Evolutionary conservation across 2,888 invertebrate species (phyloP), one percentile per base, ranked within the genome.

Genomic region (Eulithis testata): DNA sequence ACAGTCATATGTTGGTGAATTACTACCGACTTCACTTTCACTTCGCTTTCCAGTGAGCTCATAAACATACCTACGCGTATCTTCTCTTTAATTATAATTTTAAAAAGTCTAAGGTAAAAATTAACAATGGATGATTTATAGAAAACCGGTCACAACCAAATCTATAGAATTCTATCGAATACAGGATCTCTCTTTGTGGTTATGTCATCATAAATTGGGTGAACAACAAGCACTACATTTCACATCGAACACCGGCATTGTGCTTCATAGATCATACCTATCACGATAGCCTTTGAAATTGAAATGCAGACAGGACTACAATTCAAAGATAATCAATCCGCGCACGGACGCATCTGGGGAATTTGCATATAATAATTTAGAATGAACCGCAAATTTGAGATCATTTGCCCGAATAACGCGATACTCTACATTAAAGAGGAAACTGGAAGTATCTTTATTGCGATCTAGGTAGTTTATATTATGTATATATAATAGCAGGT

Each of bases 381-480:
- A 84, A 84, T 82, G 77, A 79, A 75, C 73, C 77, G 77, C 78
- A 84, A 86, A 85, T 85, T 84, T 81, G 82, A 78, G 76, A 78
- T 76, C 80, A 78, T 78, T 76, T 78, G 76, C 73, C 73, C 70
- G 71, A 80, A 77, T 78, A 75, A 81, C 77, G 70, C 78, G 76
- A 75, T 80, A 81, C 72, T 74, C 80, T 72, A 77, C 75, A 79
- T 78, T 79, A 76, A 73, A 76, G 68, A 72, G 79, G 74, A 78
- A 78, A 79, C 76, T 77, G 78, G 69, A 69, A 73, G 76, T 89
- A 91, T 91, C 91, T 90, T 89, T 86, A 89, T 86, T 86, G 82
- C 86, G 76, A 92, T 92, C 90, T 86, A 83, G 81, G 86, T 84
- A 78, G 83, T 85, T 85, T 81, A 86, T 21, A 21, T 21, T 21